Evolutionary conservation across 2,797 vertebrate species (phyloP).

Genomic region (Martes flavigula): DNA sequence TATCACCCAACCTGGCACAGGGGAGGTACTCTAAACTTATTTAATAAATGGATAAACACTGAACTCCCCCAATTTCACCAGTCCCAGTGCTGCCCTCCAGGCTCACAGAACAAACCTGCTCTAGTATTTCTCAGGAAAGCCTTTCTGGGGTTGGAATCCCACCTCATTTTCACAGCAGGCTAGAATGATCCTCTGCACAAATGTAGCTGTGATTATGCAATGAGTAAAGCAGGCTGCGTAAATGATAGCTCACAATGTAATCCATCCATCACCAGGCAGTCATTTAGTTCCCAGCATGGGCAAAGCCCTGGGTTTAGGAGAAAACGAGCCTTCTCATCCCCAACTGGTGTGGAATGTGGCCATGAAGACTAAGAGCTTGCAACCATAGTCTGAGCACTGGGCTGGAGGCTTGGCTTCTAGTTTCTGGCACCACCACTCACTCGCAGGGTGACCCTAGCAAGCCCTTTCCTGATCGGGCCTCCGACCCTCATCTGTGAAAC

Average conservation of each 20-base stretch:
- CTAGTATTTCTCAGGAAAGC: background rate
- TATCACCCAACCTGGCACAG: background rate
- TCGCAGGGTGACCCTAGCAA: background rate
- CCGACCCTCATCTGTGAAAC: background rate
- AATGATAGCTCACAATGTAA: background rate
- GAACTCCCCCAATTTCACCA: background rate
- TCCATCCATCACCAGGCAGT: background rate
- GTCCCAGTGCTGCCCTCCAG: background rate
- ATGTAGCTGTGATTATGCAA: background rate
- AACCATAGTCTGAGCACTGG: background rate
- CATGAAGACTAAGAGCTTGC: background rate
- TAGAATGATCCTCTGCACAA: background rate
- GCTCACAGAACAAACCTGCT: background rate
- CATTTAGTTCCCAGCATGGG: background rate
- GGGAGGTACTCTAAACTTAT: background rate
- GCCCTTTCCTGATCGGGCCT: background rate
- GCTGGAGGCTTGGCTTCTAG: background rate
- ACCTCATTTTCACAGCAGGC: background rate
- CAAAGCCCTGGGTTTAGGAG: background rate
- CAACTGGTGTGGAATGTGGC: background rate
- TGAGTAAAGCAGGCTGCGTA: background rate
- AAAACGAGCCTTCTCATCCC: background rate
- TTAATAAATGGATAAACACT: background rate
- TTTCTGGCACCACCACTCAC: background rate
- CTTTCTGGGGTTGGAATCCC: background rate